phyloP scores from a whole-genome alignment of 2,888 invertebrate species.

The Phrixothrix hirtus region DNA sequence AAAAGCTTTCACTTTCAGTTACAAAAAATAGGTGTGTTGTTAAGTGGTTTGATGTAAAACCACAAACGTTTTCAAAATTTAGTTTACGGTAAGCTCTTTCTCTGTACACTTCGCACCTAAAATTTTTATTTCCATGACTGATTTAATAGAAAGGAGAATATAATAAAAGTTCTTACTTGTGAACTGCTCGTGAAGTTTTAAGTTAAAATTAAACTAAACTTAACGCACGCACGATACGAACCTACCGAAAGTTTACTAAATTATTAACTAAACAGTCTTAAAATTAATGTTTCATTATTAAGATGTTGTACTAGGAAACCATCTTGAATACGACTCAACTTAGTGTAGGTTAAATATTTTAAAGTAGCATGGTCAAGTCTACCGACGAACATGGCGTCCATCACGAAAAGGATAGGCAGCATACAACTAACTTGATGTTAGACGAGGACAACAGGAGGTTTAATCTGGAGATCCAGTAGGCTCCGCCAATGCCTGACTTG shows the following conservation, averaged over 20 bases:
- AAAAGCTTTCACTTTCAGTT: slow-evolving; percentile 22
- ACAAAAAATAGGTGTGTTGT: slow-evolving; percentile 16
- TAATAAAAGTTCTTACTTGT: slow-evolving; percentile 21
- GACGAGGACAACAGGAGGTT: slow-evolving; percentile 36
- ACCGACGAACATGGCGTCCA: slow-evolving; percentile 44
- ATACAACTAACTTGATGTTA: slow-evolving; percentile 10
- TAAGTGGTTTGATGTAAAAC: slow-evolving; percentile 28
- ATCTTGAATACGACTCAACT: slow-evolving; percentile 43
- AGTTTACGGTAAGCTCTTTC: slow-evolving; percentile 18
- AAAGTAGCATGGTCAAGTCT: slow-evolving; percentile 45
- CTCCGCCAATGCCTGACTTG: slow-evolving; percentile 42
- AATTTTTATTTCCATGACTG: too few relatives aligned
- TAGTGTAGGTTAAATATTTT: slow-evolving; percentile 48
- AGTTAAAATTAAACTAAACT: slow-evolving; percentile 14
- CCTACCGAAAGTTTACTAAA: slow-evolving; percentile 19
- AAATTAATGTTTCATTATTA: slow-evolving; percentile 40
- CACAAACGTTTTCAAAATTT: slow-evolving; percentile 21
- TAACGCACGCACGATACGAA: slow-evolving; percentile 28
- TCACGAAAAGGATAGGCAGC: slow-evolving; percentile 32
- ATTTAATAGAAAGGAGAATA: slow-evolving; percentile 14
- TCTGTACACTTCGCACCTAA: too few relatives aligned
- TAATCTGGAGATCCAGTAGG: slow-evolving; percentile 37
- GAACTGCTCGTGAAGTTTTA: slow-evolving; percentile 1
- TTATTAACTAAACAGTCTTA: slow-evolving; percentile 32
- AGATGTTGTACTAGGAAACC: slow-evolving; percentile 41